Evolutionary conservation across 2,888 invertebrate species (phyloP), one percentile per base, ranked within the genome.

Genomic region (Diarsia rubi): DNA sequence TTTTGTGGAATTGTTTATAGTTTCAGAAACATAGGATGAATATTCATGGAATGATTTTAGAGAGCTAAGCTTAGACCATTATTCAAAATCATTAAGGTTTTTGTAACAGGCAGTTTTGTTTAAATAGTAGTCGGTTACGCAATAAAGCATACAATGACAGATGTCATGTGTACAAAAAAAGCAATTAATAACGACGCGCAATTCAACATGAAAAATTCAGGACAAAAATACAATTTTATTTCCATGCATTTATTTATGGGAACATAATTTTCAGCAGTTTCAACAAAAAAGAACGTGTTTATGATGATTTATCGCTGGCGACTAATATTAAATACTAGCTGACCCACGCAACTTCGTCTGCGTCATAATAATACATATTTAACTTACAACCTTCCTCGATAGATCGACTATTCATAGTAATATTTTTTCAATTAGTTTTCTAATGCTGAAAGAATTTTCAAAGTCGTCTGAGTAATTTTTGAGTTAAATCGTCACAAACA

Each of bases 161-260:
- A 45, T 54, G 42, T 62, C 31, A 37, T 69, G 27, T 49, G 6
- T 16, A 47, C 12, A 31, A 63, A 19, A 79, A 62, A 66, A 42
- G 16, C 27, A 69, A 66, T 52, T 3, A 27, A 24, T 44, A 27
- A 69, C 57, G 37, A 47, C 14, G 8, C 45, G 27, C n/a, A 52
- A 31, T 45, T 64, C 47, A 62, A 44, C n/a, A 66, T 57, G n/a
- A 11, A 78, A 70, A 65, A 19, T 47, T 71, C 21, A 47, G 37
- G 14, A 45, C 3, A 24, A 57, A n/a, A 12, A 21, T 24, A 12
- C 11, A 52, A 75, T 27, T 52, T 42, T 12, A 37, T 42, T 42
- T 47, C 1, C 6, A 64, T n/a, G 6, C 45, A 27, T 64, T 54
- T 37, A 54, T 37, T 74, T 45, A 45, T 54, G 60, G 1, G 44